These are phyloP conservation scores for Rhincodon typus DNA, from an alignment of 2,797 vertebrate species.

Conservation along the genomic window DNA sequence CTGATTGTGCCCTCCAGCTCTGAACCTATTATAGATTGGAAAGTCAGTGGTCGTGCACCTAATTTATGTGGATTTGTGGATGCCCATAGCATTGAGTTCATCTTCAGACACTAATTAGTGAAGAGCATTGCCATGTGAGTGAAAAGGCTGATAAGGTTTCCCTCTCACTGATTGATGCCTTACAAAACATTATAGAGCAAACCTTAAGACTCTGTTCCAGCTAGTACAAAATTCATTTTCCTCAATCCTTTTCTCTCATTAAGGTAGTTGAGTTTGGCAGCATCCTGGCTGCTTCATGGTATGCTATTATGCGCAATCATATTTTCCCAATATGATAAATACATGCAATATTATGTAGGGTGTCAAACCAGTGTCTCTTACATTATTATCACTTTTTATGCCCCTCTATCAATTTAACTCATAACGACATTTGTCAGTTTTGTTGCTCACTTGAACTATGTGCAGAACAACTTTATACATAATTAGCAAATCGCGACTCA, in stretches of 20 bases:
- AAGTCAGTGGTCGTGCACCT: neutral
- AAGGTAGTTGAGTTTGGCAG: neutral
- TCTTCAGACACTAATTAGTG: neutral
- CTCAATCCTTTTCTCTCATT: neutral
- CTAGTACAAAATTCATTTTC: neutral
- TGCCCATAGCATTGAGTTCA: neutral
- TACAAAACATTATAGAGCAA: neutral
- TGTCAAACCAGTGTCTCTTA: neutral
- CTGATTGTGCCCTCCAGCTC: neutral
- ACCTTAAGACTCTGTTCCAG: neutral
- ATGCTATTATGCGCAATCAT: neutral
- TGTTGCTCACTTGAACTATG: neutral
- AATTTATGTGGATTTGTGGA: neutral
- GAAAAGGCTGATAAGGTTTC: neutral
- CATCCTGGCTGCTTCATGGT: neutral
- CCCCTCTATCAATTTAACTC: neutral
- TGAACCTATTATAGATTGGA: neutral
- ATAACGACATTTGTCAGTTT: neutral
- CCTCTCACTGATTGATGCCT: neutral
- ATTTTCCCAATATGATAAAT: neutral
- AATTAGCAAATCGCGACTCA: neutral
- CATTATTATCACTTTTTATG: neutral
- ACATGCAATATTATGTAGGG: neutral
- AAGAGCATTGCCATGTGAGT: neutral
- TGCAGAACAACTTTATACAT: neutral